A percentile compares a stretch with the other conserved stretches of the same genome.
These are phyloP conservation scores for Cuculus canorus DNA, from an alignment of 2,797 vertebrate genomes.

Conservation along the genomic window DNA sequence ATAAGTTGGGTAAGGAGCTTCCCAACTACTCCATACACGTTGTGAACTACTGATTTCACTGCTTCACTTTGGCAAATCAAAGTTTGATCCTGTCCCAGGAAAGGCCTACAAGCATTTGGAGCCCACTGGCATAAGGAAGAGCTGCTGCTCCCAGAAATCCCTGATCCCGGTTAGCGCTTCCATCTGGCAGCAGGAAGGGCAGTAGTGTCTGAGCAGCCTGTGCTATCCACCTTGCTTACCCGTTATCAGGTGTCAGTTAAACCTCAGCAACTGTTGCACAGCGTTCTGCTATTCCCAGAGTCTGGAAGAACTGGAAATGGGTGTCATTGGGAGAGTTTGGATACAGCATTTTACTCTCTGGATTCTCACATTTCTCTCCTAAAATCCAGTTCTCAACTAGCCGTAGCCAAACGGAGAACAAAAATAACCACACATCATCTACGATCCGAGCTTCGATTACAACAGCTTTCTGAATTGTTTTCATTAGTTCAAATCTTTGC, in stretches of 20 bases:
- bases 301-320: not conserved
- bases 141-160: not conserved
- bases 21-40: not conserved
- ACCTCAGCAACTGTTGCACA: not conserved
- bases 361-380: not conserved
- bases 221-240: not conserved
- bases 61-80: not conserved
- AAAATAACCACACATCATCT: not conserved
- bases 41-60: not conserved
- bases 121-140: rapidly evolving
- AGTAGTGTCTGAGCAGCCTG: not conserved
- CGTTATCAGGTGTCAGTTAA: not conserved
- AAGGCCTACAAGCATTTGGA: not conserved
- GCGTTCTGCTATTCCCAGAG: not conserved
- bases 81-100: not conserved
- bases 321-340: not conserved
- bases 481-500: not conserved
- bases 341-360: not conserved
- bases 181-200: not conserved
- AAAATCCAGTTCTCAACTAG: not conserved
- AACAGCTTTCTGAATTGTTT: not conserved
- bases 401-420: not conserved
- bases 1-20: not conserved
- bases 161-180: rapidly evolving
- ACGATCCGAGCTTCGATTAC: not conserved